Evolutionary conservation across 2,797 vertebrate species (phyloP).

Genomic region (Chelidonichthys spinosus): DNA sequence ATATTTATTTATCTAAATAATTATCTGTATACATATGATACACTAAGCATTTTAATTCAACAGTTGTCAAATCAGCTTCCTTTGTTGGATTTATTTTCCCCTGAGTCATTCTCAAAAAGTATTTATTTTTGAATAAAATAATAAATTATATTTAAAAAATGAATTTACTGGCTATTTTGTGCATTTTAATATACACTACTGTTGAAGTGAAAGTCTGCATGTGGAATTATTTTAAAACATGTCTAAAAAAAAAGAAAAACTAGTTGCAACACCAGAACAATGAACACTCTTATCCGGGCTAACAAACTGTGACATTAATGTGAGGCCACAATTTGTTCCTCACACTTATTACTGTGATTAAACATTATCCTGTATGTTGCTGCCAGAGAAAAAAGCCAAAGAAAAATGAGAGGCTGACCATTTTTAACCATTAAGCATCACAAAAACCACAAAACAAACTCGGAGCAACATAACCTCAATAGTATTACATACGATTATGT

Average conservation of each 20-base stretch:
- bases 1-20: background rate
- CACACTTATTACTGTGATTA: conserved; percentile 10
- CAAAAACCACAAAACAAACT: background rate
- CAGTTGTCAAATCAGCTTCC: fast-evolving
- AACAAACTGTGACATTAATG: conserved; percentile 10
- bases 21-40: background rate
- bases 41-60: background rate
- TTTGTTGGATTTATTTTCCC: background rate
- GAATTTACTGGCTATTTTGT: background rate
- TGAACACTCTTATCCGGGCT: background rate
- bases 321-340: background rate
- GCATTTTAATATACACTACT: fast-evolving
- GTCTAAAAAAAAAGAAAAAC: background rate
- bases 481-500: background rate
- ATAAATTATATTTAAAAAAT: background rate
- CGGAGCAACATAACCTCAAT: background rate
- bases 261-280: background rate
- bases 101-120: background rate
- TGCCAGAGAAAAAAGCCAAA: background rate
- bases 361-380: background rate
- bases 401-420: background rate
- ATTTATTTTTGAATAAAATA: background rate
- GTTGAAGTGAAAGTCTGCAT: background rate
- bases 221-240: background rate
- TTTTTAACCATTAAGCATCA: background rate